Conservation (phyloP, 2,113 vertebrate genomes). For the Salvator merianae region DNA sequence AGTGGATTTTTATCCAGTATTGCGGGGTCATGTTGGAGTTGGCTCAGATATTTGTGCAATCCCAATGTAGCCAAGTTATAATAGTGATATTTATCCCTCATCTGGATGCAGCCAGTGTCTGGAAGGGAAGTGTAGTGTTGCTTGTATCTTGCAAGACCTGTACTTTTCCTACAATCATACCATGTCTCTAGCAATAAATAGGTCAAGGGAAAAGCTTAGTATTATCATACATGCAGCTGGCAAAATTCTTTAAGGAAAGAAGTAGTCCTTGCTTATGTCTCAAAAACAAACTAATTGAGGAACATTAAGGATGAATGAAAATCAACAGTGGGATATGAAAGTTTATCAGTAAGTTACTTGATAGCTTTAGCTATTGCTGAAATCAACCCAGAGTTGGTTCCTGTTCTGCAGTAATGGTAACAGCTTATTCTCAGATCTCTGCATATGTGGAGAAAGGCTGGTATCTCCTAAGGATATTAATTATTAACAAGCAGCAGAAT, state of each 20-base stretch:
- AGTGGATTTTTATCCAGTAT: too few relatives aligned
- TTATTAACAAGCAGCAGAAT: background rate
- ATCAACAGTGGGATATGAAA: background rate
- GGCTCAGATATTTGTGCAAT: too few relatives aligned
- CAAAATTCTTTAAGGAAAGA: background rate
- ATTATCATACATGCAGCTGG: background rate
- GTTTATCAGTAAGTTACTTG: background rate
- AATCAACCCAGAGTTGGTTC: background rate
- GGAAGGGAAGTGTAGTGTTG: too few relatives aligned
- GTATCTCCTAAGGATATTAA: background rate
- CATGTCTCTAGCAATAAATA: too few relatives aligned
- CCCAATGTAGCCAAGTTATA: too few relatives aligned
- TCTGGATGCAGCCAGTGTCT: too few relatives aligned
- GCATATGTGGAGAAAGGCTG: background rate
- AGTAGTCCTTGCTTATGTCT: too few relatives aligned
- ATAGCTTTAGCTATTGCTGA: background rate
- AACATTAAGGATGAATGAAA: background rate
- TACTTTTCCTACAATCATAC: background rate
- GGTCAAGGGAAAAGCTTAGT: background rate
- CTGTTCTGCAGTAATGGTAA: background rate
- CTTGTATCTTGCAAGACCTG: background rate
- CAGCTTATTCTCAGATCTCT: background rate
- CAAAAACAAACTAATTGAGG: background rate
- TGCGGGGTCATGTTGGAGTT: too few relatives aligned
- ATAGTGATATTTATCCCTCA: too few relatives aligned